Conservation (phyloP, 2,113 vertebrate genomes). For the Actenoides hombroni region DNA sequence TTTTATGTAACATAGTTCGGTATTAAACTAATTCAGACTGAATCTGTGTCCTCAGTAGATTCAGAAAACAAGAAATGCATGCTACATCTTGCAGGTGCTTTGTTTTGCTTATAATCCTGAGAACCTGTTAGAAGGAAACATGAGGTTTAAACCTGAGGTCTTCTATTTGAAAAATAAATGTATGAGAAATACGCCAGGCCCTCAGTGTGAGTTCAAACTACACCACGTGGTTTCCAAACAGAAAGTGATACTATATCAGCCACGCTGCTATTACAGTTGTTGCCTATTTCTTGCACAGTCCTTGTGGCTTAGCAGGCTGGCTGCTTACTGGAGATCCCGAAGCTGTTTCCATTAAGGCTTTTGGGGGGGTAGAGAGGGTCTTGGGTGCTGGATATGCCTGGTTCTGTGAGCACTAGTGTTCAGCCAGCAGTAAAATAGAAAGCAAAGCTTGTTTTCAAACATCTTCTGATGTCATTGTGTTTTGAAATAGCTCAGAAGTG, state of each 20-base stretch:
- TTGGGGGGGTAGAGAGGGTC: neutral
- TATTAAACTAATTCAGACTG: neutral
- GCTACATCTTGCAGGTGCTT: neutral
- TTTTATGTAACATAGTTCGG: neutral
- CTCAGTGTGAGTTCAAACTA: neutral
- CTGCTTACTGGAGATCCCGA: neutral
- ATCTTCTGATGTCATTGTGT: neutral
- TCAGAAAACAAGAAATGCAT: neutral
- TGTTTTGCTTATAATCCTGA: neutral
- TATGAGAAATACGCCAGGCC: neutral
- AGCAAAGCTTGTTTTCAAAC: neutral
- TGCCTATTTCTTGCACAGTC: rapidly evolving
- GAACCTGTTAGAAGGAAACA: neutral
- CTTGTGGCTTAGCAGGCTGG: neutral
- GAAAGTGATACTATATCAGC: constrained; percentile 14
- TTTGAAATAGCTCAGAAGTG: neutral
- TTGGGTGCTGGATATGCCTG: neutral
- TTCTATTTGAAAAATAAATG: neutral
- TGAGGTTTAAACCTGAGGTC: neutral
- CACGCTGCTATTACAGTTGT: neutral
- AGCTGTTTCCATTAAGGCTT: neutral
- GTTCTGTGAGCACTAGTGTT: neutral
- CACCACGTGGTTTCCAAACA: neutral
- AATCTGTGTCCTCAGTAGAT: neutral
- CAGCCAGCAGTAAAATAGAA: neutral